Evolutionary conservation across 2,888 invertebrate species (phyloP).

Genomic region (Cephalotes varians): DNA sequence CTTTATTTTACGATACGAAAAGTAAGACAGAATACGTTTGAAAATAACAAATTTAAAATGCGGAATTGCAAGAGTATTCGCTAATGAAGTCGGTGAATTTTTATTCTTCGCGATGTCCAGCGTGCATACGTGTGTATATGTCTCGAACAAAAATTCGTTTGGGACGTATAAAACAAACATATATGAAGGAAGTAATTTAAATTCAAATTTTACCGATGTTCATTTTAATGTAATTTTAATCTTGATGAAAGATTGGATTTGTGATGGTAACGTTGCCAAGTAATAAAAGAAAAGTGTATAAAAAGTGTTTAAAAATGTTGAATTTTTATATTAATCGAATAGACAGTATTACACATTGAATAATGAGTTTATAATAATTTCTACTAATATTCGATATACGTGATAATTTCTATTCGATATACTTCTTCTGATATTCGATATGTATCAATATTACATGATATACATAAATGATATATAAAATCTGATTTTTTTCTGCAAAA

Average conservation of each 20-base stretch:
- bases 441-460: neutral
- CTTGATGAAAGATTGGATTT: slow-evolving; percentile 34
- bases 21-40: neutral
- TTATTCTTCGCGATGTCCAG: neutral
- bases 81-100: slow-evolving; percentile 29
- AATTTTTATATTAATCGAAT: slow-evolving; percentile 24
- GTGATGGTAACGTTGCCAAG: neutral
- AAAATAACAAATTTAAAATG: slow-evolving; percentile 25
- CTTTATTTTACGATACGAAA: neutral
- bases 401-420: neutral
- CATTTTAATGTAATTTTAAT: slow-evolving; percentile 49
- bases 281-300: slow-evolving; percentile 30
- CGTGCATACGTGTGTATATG: neutral
- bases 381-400: neutral
- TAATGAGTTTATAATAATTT: slow-evolving; percentile 3
- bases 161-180: slow-evolving; percentile 24
- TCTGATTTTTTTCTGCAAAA: neutral
- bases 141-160: slow-evolving; percentile 36
- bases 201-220: slow-evolving; percentile 45
- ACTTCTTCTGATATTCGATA: too few relatives aligned
- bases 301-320: slow-evolving; percentile 23
- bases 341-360: neutral
- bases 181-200: slow-evolving; percentile 44
- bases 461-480: neutral
- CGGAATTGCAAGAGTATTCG: neutral